Percentiles rank a stretch among this genome's conserved stretches.
Conservation (phyloP, 2,797 vertebrate genomes). For the Agapornis canus region DNA sequence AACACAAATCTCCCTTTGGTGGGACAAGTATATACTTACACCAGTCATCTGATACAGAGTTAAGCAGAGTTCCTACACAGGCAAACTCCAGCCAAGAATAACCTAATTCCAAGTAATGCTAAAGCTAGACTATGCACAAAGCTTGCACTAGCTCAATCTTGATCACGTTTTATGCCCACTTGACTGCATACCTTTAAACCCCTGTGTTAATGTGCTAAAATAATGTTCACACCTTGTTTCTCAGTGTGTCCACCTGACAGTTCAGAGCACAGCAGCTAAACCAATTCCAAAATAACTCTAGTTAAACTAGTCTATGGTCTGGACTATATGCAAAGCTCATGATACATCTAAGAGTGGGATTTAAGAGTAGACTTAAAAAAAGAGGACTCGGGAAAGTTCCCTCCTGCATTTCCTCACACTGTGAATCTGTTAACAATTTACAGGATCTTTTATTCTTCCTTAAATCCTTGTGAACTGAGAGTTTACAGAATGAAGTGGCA, state of each 20-base stretch:
- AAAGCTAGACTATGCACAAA: neutral
- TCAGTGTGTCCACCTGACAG: neutral
- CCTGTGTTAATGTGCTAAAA: neutral
- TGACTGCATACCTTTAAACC: neutral
- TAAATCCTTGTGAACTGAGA: neutral
- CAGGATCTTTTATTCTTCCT: neutral
- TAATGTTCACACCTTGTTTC: neutral
- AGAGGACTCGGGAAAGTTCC: neutral
- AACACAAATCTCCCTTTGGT: neutral
- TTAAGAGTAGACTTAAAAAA: neutral
- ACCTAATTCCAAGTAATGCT: neutral
- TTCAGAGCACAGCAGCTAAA: neutral
- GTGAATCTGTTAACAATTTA: neutral
- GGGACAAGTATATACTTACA: neutral
- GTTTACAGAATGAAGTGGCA: neutral
- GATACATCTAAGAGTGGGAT: neutral
- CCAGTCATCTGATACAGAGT: neutral
- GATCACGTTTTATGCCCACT: neutral
- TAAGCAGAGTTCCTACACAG: neutral
- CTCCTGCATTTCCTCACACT: neutral
- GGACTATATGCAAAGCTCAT: slow-evolving; percentile 27
- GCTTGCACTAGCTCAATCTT: neutral
- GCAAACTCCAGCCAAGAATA: neutral
- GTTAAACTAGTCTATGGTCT: neutral
- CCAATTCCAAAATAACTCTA: slow-evolving; percentile 2